Percentiles rank a stretch among this genome's conserved stretches.
Evolutionary conservation across 2,888 invertebrate genomes (phyloP).

Genomic region (Campaea margaritaria): DNA sequence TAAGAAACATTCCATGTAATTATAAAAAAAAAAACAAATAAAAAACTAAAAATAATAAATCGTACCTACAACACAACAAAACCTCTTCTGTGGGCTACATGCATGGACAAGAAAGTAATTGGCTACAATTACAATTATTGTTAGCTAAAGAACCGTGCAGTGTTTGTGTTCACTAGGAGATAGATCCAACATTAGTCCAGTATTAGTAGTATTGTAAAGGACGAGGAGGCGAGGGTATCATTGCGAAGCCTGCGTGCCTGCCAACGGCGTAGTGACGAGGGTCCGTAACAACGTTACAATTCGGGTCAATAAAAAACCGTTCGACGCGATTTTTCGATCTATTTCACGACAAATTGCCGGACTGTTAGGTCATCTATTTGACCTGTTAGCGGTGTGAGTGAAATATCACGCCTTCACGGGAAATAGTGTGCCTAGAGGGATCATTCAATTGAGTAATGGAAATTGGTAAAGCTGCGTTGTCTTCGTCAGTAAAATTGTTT

Average conservation of each 20-base stretch:
- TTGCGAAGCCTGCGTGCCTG: slow-evolving; percentile 10
- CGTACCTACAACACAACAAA: too few species aligned
- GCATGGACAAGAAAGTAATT: too few species aligned
- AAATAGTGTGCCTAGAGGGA: slow-evolving; percentile 10
- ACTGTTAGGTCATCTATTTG: slow-evolving; percentile 25
- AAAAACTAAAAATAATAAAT: too few species aligned
- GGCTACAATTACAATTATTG: too few species aligned
- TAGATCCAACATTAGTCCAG: slow-evolving; percentile 10
- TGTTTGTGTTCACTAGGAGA: background rate
- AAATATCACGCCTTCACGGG: slow-evolving; percentile 8
- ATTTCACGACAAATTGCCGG: slow-evolving; percentile 31
- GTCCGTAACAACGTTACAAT: slow-evolving; percentile 36
- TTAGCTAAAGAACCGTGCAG: background rate
- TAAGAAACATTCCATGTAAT: too few species aligned
- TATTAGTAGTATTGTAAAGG: too few species aligned
- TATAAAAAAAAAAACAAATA: too few species aligned
- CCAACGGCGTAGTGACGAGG: slow-evolving; percentile 33
- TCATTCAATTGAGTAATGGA: slow-evolving; percentile 8
- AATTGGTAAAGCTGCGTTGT: slow-evolving; percentile 1
- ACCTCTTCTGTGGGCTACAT: too few species aligned
- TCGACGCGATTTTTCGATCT: slow-evolving; percentile 36
- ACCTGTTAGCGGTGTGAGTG: slow-evolving; percentile 23
- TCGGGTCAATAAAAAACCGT: slow-evolving; percentile 37
- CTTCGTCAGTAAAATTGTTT: background rate
- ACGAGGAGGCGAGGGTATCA: slow-evolving; percentile 15